These are phyloP conservation scores for Alviniconcha marisindica DNA, from an alignment of 1,140 invertebrate species.

Conservation along the genomic window DNA sequence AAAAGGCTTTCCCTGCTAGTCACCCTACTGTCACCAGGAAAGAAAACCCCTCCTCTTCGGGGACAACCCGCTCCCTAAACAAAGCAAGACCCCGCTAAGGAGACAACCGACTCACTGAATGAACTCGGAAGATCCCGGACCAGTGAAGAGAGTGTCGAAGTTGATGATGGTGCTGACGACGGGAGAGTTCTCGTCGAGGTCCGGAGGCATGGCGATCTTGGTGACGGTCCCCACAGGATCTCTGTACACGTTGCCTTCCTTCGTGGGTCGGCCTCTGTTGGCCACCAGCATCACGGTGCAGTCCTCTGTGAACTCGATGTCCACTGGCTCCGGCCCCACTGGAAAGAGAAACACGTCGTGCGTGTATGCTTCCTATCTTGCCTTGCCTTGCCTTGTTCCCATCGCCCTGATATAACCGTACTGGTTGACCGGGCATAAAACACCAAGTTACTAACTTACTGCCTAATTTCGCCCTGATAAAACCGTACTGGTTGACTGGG, in stretches of 20 bases:
- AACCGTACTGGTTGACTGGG: no score
- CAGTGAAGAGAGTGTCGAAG: conserved; percentile 24
- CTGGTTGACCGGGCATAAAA: no score
- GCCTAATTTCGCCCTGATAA: no score
- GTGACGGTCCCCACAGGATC: conserved; percentile 42
- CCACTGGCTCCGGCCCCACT: conserved; percentile 39
- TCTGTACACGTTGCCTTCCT: not conserved
- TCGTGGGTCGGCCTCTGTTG: conserved; percentile 32
- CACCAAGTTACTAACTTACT: no score
- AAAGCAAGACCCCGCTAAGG: no score
- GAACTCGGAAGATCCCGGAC: not conserved
- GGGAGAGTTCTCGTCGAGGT: conserved; percentile 16
- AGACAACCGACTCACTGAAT: not conserved
- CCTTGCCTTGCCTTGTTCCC: no score
- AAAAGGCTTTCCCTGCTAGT: no score
- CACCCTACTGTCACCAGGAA: no score
- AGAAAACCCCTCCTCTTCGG: no score
- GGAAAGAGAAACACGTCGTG: not conserved
- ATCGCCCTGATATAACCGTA: no score
- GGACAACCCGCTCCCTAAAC: no score
- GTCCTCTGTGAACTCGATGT: conserved; percentile 40
- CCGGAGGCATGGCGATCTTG: conserved; percentile 17
- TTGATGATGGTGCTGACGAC: conserved; percentile 30
- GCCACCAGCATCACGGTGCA: conserved; percentile 39
- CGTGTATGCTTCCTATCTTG: no score